These are phyloP conservation scores for Bergia puertoricense DNA, from an alignment of 92 coral and sea anemone genomes.

Conservation along the genomic window DNA sequence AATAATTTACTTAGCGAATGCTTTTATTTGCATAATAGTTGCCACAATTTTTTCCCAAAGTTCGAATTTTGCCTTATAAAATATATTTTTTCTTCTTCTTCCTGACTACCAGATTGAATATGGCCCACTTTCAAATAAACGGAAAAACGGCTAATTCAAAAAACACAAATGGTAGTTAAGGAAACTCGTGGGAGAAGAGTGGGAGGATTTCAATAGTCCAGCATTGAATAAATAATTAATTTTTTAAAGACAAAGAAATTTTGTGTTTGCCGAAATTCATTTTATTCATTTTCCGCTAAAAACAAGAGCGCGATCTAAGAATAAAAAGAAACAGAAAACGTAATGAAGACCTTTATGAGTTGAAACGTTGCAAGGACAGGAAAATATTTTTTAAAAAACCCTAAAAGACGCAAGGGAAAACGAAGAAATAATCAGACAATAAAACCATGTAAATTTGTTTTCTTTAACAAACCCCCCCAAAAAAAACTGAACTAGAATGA, in stretches of 20 bases:
- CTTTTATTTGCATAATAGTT: neutral
- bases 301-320: neutral
- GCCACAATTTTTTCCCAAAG: neutral
- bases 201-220: constrained; percentile 8
- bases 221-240: constrained; percentile 23
- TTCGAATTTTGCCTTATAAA: neutral
- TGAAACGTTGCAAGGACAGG: too few relatives aligned
- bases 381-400: too few relatives aligned
- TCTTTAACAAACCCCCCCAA: too few relatives aligned
- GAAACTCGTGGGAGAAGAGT: constrained; percentile 35
- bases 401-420: too few relatives aligned
- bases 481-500: too few relatives aligned
- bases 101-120: neutral
- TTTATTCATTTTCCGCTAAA: neutral
- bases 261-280: neutral
- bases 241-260: neutral
- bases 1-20: constrained; percentile 16
- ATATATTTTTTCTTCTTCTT: neutral
- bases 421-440: too few relatives aligned
- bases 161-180: neutral
- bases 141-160: neutral
- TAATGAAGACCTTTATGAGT: too few relatives aligned
- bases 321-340: neutral
- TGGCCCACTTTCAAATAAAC: neutral
- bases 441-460: too few relatives aligned